These are phyloP conservation scores for Therioaphis trifolii DNA, from an alignment of 2,888 invertebrate species.

Conservation along the genomic window DNA sequence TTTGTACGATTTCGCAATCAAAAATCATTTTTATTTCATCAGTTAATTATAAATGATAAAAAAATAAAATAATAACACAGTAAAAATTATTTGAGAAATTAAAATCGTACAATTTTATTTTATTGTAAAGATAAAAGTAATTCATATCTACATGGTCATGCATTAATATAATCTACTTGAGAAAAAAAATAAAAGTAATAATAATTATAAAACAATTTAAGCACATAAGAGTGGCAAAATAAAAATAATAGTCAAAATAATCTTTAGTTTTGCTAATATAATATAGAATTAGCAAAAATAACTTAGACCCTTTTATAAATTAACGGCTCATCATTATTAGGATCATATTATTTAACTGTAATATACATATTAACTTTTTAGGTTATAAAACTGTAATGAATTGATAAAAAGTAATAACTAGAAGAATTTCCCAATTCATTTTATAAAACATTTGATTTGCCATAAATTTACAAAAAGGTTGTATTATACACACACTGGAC, in stretches of 20 bases:
- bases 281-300: constrained; percentile 59
- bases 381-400: constrained; percentile 23
- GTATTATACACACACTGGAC: constrained; percentile 61
- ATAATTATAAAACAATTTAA: constrained; percentile 46
- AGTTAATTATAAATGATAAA: neutral
- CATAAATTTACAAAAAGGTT: constrained; percentile 59
- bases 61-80: constrained; percentile 53
- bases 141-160: constrained; percentile 58
- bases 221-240: constrained; percentile 59
- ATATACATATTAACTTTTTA: neutral
- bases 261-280: constrained; percentile 48
- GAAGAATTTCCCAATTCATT: constrained; percentile 5
- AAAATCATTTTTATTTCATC: constrained; percentile 21
- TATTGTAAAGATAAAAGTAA: constrained; percentile 41
- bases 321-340: constrained; percentile 30
- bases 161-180: constrained; percentile 56
- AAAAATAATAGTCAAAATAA: constrained; percentile 56
- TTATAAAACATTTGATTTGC: constrained; percentile 34
- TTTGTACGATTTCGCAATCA: constrained; percentile 49
- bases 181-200: constrained; percentile 38
- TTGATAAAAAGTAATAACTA: neutral
- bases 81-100: constrained; percentile 44
- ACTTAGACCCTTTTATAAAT: constrained; percentile 43
- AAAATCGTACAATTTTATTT: constrained; percentile 54
- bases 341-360: constrained; percentile 4